Conservation (phyloP, 1,140 invertebrate species). For the Leptoteleia sp. region DNA sequence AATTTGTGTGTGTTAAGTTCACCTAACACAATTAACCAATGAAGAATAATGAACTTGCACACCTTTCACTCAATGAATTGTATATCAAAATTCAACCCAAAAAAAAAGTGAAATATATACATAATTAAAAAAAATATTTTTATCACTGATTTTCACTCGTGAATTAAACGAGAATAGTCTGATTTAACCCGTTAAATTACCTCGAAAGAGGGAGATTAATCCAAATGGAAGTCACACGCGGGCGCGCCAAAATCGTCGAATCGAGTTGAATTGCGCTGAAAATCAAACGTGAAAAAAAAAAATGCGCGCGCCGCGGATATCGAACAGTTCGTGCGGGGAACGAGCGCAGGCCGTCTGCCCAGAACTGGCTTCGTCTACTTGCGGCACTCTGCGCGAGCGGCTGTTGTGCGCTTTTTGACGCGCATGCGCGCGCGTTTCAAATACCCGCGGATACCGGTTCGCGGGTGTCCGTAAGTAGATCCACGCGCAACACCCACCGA, state of each 20-base stretch:
- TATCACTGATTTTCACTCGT: too few species aligned
- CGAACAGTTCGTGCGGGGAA: slow-evolving; percentile 16
- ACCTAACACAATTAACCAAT: too few species aligned
- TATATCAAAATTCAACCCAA: too few species aligned
- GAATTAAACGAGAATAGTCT: too few species aligned
- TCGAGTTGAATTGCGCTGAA: background rate
- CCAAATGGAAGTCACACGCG: slow-evolving; percentile 35
- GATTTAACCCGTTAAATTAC: slow-evolving; percentile 22
- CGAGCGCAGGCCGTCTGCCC: slow-evolving; percentile 52
- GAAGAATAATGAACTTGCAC: too few species aligned
- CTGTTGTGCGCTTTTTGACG: too few species aligned
- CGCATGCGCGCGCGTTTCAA: slow-evolving; percentile 50
- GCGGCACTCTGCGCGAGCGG: slow-evolving; percentile 36
- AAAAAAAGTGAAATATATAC: too few species aligned
- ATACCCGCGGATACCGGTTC: slow-evolving; percentile 49
- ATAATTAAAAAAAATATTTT: too few species aligned
- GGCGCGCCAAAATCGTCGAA: slow-evolving; percentile 3
- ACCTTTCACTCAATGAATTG: too few species aligned
- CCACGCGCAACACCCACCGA: slow-evolving; percentile 39
- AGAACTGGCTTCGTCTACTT: slow-evolving; percentile 62
- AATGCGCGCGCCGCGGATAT: background rate
- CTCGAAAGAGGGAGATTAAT: slow-evolving; percentile 37
- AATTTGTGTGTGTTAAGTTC: too few species aligned
- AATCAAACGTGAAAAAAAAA: slow-evolving; percentile 4
- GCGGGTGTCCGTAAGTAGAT: slow-evolving; percentile 39